These are phyloP conservation scores for Sthenelais limicola DNA, from an alignment of 2,888 invertebrate genomes.

Conservation along the genomic window DNA sequence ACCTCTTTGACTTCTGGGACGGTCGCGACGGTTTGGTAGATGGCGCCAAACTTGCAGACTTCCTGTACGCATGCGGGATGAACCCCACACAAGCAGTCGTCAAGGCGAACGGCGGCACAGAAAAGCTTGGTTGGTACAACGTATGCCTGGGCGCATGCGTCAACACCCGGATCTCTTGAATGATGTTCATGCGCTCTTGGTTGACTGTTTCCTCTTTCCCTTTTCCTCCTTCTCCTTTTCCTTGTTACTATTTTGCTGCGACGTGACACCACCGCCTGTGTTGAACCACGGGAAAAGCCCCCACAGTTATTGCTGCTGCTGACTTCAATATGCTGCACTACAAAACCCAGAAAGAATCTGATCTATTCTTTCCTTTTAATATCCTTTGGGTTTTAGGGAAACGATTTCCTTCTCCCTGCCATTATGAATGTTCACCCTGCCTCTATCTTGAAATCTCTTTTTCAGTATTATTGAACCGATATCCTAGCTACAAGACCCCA, in stretches of 20 bases:
- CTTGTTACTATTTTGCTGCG: neutral
- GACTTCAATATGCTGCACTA: no score
- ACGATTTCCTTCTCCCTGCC: no score
- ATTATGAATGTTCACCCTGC: no score
- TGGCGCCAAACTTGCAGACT: constrained; percentile 58
- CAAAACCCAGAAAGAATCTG: no score
- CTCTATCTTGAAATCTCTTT: no score
- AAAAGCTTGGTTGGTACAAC: constrained; percentile 53
- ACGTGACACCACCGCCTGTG: no score
- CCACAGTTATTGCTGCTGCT: no score
- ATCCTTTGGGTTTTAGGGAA: no score
- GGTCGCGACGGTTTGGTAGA: constrained; percentile 61
- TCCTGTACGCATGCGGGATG: constrained; percentile 57
- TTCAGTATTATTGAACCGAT: no score
- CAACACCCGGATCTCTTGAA: constrained; percentile 7
- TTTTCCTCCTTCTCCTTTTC: neutral
- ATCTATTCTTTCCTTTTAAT: no score
- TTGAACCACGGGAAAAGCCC: no score
- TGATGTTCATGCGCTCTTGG: neutral
- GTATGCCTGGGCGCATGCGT: constrained; percentile 23
- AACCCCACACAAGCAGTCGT: constrained; percentile 56
- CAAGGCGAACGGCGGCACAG: constrained; percentile 54
- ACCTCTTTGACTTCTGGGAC: constrained; percentile 63
- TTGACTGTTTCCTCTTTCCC: neutral
- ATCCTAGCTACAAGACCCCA: no score